Evolutionary conservation across 2,888 invertebrate genomes (phyloP).

Genomic region (Calephelis perditalis): DNA sequence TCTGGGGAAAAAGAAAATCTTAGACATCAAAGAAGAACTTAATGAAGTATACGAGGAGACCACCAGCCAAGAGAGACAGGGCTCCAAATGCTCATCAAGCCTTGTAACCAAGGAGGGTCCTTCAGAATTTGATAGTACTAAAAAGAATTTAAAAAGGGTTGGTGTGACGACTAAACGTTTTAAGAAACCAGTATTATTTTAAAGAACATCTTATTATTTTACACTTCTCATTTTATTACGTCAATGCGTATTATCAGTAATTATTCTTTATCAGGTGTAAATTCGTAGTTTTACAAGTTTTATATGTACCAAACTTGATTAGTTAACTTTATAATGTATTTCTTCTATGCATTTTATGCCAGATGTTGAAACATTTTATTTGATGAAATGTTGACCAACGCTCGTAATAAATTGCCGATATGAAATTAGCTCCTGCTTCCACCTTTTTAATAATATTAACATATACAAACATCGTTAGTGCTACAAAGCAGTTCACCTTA

Average conservation of each 20-base stretch:
- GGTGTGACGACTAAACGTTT: conserved; percentile 26
- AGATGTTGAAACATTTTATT: too few species aligned
- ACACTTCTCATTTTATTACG: too few species aligned
- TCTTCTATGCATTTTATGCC: too few species aligned
- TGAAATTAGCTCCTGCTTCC: too few species aligned
- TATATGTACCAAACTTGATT: not conserved
- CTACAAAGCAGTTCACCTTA: not conserved
- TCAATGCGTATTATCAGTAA: not conserved
- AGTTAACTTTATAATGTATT: too few species aligned
- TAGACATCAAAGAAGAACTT: conserved; percentile 49
- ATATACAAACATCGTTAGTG: too few species aligned
- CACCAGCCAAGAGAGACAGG: conserved; percentile 16
- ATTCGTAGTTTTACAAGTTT: not conserved
- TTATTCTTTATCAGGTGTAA: too few species aligned
- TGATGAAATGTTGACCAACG: too few species aligned
- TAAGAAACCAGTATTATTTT: too few species aligned
- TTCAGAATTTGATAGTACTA: conserved; percentile 31
- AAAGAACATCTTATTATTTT: too few species aligned
- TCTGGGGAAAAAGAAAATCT: conserved; percentile 40
- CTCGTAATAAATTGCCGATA: too few species aligned
- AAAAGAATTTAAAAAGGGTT: conserved; percentile 63
- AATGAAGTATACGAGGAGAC: conserved; percentile 42
- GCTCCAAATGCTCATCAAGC: conserved; percentile 30
- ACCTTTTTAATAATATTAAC: too few species aligned
- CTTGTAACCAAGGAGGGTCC: conserved; percentile 19